Evolutionary conservation across 2,888 invertebrate genomes (phyloP).

Genomic region (Cotesia congregata): DNA sequence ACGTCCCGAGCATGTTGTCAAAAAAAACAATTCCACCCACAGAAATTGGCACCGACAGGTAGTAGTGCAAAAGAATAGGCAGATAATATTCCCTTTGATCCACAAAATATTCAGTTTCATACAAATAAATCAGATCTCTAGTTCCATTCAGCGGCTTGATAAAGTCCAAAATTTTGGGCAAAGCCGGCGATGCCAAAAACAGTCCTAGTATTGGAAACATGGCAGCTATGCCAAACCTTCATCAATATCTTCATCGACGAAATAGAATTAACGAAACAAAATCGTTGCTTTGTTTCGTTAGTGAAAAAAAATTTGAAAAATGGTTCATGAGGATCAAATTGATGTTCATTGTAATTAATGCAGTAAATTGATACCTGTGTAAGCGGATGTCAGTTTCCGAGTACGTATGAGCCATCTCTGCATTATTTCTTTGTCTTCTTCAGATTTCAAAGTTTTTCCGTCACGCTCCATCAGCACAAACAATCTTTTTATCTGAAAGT

Average conservation of each 20-base stretch:
- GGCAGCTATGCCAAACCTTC: constrained; percentile 15
- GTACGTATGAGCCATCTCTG: neutral
- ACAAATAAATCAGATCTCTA: constrained; percentile 42
- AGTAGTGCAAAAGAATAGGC: constrained; percentile 42
- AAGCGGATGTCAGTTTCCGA: neutral
- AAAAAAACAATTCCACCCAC: constrained; percentile 31
- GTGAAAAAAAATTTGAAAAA: neutral
- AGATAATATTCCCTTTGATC: constrained; percentile 42
- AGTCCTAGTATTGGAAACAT: constrained; percentile 21
- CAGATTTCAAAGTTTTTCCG: constrained; percentile 27
- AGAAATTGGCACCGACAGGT: constrained; percentile 38
- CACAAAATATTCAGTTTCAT: constrained; percentile 44
- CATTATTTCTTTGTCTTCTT: constrained; percentile 6
- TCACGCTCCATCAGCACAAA: constrained; percentile 36
- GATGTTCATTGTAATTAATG: neutral
- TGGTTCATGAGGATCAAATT: no score
- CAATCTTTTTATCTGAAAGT: constrained; percentile 36
- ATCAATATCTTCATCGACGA: neutral
- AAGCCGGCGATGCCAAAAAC: constrained; percentile 41
- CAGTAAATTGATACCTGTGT: neutral
- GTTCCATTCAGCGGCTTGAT: constrained; percentile 45
- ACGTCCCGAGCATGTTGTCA: constrained; percentile 41
- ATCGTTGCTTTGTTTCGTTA: neutral
- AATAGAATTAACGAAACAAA: neutral
- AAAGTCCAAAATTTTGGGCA: constrained; percentile 45